These are phyloP conservation scores for Urophycis tenuis DNA, from an alignment of 2,797 vertebrate species.

Conservation along the genomic window DNA sequence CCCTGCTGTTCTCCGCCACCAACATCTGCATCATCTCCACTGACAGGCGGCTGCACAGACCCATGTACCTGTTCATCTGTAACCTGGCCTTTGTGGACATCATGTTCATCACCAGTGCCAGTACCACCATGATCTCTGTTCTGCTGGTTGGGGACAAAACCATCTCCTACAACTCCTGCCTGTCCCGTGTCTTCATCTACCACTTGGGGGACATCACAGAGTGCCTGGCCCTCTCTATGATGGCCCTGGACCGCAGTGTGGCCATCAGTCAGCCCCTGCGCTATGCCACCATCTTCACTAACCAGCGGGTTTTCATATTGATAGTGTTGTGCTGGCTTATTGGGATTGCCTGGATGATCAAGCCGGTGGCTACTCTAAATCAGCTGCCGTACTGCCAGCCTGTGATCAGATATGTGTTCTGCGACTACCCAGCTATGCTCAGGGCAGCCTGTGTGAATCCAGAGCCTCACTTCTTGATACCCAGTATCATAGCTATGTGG, in stretches of 20 bases:
- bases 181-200: slow-evolving; percentile 26
- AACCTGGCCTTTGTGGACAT: slow-evolving; percentile 40
- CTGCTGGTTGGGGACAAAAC: slow-evolving; percentile 31
- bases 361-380: not conserved
- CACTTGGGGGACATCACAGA: slow-evolving; percentile 26
- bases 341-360: not conserved
- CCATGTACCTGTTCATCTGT: slow-evolving; percentile 47
- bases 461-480: slow-evolving; percentile 18
- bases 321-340: slow-evolving; percentile 28
- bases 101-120: slow-evolving; percentile 26
- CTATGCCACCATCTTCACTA: slow-evolving; percentile 40
- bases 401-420: slow-evolving; percentile 35
- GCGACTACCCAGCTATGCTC: slow-evolving; percentile 29
- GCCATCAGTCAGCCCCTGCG: slow-evolving; percentile 34
- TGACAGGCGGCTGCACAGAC: slow-evolving; percentile 34
- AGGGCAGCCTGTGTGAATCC: slow-evolving; percentile 38
- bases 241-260: slow-evolving; percentile 38
- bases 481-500: slow-evolving; percentile 3
- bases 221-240: slow-evolving; percentile 28
- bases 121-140: slow-evolving; percentile 33
- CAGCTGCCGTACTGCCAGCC: slow-evolving; percentile 38
- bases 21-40: slow-evolving; percentile 34
- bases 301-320: slow-evolving; percentile 2
- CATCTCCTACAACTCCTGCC: slow-evolving; percentile 33
- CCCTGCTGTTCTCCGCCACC: slow-evolving; percentile 21